Conservation (phyloP, 2,797 vertebrate species). For the Pseudochromis fuscus region DNA sequence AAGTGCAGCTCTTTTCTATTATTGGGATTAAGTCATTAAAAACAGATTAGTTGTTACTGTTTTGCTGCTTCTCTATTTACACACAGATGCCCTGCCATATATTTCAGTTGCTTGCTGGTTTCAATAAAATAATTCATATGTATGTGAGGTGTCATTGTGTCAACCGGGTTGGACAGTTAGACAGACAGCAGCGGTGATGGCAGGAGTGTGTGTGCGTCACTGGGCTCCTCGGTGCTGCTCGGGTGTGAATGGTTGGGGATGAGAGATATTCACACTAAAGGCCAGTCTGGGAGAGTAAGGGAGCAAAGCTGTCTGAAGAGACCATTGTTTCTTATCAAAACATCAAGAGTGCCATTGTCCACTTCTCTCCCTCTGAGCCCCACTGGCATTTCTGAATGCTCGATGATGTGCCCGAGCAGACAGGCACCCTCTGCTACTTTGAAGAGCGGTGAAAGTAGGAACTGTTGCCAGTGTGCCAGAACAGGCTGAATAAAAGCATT, state of each 20-base stretch:
- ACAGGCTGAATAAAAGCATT: conserved; percentile 23
- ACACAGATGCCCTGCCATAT: conserved; percentile 20
- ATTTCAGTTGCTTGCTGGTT: conserved; percentile 27
- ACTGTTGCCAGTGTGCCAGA: conserved; percentile 14
- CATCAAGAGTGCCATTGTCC: conserved; percentile 82
- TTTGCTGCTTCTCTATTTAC: conserved; percentile 15
- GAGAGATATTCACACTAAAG: conserved; percentile 82
- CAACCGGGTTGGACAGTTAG: conserved; percentile 72
- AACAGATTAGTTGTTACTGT: not conserved
- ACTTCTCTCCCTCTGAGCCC: conserved; percentile 73
- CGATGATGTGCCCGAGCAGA: conserved; percentile 65
- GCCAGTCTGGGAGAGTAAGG: conserved; percentile 77
- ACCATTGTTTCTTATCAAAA: conserved; percentile 85
- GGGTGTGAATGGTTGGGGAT: conserved; percentile 69
- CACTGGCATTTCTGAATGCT: conserved; percentile 83
- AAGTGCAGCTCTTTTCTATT: not conserved
- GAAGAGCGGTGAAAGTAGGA: conserved; percentile 36
- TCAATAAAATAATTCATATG: conserved; percentile 50
- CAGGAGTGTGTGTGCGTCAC: conserved; percentile 39
- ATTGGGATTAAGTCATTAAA: conserved; percentile 20
- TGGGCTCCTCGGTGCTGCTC: conserved; percentile 58
- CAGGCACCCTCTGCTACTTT: conserved; percentile 37
- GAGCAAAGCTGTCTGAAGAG: conserved; percentile 81
- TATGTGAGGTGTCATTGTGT: conserved; percentile 68
- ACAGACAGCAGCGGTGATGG: conserved; percentile 60